Base-by-base conservation (phyloP, 37 sponge, comb jelly and placozoan genomes). In the Spongia lamella region DNA sequence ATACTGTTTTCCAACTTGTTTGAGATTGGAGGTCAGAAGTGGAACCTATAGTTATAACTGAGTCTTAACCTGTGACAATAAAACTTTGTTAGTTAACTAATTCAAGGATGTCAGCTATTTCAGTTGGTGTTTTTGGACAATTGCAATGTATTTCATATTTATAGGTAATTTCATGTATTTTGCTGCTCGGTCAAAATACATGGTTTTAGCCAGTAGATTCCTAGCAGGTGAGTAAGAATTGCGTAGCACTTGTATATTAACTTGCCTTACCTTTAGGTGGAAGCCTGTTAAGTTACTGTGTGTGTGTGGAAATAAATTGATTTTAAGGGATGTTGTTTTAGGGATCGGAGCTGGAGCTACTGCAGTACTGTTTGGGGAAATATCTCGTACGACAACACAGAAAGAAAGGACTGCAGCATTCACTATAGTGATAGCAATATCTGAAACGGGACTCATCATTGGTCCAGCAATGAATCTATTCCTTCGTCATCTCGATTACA, bases 381-480 rank as follows among this genome's bases (percentile, higher is more conserved):
- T 89, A 7, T 80, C 90, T 50, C 52, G 84, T 30, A 79, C 84
- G 1, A 69, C 68, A 24, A 71, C 84, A 1, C 63, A 67, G 51
- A 75, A 73, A 22, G 75, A 89, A 21, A 79, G 84, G 43, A 85
- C 90, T 20, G 54, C 62, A 20, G 63, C 73, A 34, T 89, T 83
- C 32, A 65, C 84, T 29, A n/a, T 89, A 27, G 68, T 77, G 47
- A 73, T 79, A 40, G 59, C 63, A 31, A 31, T 58, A 9, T 73
- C 67, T 33, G 76, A 84, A 55, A 7, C 79, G 56, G 90, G 90
- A 6, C 36, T 85, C 31, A 49, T 89, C 19, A 7, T 89, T 1
- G 89, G 86, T 9, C 95, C 95, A 16, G 95, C 82, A 7, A 63
- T 94, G 51, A 94, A 94, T 64, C 50, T 94, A 29, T 90, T 94